A percentile compares a stretch with the other conserved stretches of the same genome.
phyloP scores from a whole-genome alignment of 2,888 invertebrate genomes.

The Scaptomyza polygonia region DNA sequence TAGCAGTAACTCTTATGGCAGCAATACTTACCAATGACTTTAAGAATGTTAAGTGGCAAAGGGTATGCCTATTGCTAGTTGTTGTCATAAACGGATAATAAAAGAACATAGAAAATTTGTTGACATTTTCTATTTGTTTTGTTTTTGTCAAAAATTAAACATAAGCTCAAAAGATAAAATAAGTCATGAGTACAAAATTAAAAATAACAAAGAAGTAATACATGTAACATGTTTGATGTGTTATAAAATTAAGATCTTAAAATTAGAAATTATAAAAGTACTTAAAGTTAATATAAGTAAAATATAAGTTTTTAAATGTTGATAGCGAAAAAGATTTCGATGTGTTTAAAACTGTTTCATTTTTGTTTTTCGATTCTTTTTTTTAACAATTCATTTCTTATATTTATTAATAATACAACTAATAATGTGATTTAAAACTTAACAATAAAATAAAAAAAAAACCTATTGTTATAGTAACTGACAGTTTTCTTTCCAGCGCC shows the following conservation, averaged over 20 bases:
- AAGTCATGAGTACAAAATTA: constrained; percentile 46
- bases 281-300: constrained; percentile 38
- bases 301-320: constrained; percentile 14
- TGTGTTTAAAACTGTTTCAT: constrained; percentile 10
- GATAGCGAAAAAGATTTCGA: constrained; percentile 35
- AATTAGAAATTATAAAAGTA: constrained; percentile 28
- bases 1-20: too few relatives aligned
- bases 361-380: constrained; percentile 1
- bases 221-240: constrained; percentile 37
- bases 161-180: constrained; percentile 34
- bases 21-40: neutral
- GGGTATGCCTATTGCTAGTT: neutral
- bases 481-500: constrained; percentile 23
- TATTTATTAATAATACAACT: constrained; percentile 37
- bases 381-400: constrained; percentile 31
- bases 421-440: constrained; percentile 47
- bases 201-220: constrained; percentile 32
- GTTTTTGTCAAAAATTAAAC: constrained; percentile 37
- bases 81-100: neutral
- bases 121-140: constrained; percentile 31
- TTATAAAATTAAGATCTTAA: constrained; percentile 37
- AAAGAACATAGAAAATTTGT: constrained; percentile 1
- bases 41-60: neutral
- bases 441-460: constrained; percentile 43
- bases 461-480: constrained; percentile 16